These are phyloP conservation scores for Leuciscus waleckii DNA, from an alignment of 2,797 vertebrate genomes.

Conservation along the genomic window DNA sequence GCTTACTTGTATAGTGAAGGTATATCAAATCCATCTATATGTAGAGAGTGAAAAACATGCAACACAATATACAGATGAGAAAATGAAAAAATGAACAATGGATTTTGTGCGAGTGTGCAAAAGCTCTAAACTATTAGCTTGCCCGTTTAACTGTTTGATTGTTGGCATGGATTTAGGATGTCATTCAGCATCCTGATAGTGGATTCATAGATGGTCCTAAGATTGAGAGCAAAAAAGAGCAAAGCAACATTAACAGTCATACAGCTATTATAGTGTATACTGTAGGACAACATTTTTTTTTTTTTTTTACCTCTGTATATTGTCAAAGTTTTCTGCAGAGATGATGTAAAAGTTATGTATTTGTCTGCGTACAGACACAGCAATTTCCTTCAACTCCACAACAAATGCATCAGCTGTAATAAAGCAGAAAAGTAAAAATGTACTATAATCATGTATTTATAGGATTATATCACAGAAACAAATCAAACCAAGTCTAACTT, in stretches of 20 bases:
- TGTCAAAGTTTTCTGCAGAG: constrained; percentile 69
- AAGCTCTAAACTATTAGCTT: neutral
- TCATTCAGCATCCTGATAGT: constrained; percentile 84
- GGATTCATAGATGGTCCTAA: constrained; percentile 85
- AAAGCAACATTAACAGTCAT: neutral
- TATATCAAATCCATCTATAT: neutral
- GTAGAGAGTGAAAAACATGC: neutral
- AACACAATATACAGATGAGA: neutral
- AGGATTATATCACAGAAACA: constrained; percentile 7
- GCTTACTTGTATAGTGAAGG: neutral
- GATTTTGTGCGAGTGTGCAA: neutral
- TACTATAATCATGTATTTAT: neutral
- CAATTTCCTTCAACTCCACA: constrained; percentile 76
- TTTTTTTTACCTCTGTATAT: constrained; percentile 79
- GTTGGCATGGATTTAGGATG: constrained; percentile 75
- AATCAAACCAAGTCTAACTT: neutral
- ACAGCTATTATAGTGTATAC: neutral
- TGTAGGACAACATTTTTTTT: too few species aligned
- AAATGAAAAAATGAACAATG: neutral
- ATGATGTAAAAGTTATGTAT: constrained; percentile 74
- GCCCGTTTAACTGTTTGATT: constrained; percentile 14
- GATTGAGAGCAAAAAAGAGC: constrained; percentile 62
- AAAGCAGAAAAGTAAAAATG: constrained; percentile 10
- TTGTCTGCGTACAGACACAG: constrained; percentile 77
- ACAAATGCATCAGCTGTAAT: constrained; percentile 74